Conservation (phyloP, 2,113 vertebrate genomes). For the Gadus macrocephalus region DNA sequence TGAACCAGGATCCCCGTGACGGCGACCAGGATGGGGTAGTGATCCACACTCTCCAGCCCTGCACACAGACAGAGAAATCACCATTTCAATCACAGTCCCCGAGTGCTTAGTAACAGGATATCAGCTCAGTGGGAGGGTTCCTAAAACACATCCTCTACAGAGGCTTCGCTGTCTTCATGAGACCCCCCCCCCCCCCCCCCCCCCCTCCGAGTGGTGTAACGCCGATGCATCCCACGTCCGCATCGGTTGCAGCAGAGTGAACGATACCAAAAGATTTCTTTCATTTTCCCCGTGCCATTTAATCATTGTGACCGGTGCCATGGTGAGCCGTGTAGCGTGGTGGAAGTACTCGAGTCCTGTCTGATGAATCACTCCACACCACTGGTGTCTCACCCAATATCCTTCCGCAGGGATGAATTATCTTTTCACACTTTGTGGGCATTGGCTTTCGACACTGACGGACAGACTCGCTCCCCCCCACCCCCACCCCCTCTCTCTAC, state of each 20-base stretch:
- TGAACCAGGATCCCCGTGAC: conserved; percentile 93
- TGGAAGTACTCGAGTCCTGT: background rate
- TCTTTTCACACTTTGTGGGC: background rate
- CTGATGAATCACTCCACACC: background rate
- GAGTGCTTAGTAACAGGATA: too few species aligned
- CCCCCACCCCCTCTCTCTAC: too few species aligned
- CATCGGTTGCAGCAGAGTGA: too few species aligned
- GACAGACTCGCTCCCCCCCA: background rate
- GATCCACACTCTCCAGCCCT: conserved; percentile 97
- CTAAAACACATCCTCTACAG: too few species aligned
- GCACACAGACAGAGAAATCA: background rate
- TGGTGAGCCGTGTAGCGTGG: background rate
- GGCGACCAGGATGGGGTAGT: conserved; percentile 96
- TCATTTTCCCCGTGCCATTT: too few species aligned
- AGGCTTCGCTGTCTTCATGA: too few species aligned
- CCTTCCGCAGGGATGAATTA: background rate
- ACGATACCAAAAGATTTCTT: too few species aligned
- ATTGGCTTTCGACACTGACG: background rate
- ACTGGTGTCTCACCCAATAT: background rate
- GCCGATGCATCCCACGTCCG: too few species aligned
- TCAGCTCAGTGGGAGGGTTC: too few species aligned
- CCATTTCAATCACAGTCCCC: background rate
- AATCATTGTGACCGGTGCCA: background rate
- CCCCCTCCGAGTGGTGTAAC: too few species aligned
- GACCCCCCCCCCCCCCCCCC: too few species aligned